Percentiles rank a stretch among this genome's conserved stretches.
Conservation (phyloP, 2,888 invertebrate species). For the Cyclophora punctaria region DNA sequence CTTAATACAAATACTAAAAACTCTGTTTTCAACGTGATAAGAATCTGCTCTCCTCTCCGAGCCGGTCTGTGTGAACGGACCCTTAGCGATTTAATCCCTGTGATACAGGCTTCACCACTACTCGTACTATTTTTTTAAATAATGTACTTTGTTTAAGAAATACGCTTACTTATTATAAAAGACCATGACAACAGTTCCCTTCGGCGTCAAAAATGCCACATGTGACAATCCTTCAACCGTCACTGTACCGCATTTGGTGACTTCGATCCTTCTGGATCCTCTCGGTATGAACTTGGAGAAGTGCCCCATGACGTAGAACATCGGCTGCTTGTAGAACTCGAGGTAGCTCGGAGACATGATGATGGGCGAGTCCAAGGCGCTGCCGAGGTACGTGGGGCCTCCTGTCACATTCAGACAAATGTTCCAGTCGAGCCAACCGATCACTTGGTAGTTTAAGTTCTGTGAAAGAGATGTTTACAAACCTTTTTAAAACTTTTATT, state of each 20-base stretch:
- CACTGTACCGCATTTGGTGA: slow-evolving; percentile 1
- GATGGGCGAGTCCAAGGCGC: slow-evolving; percentile 83
- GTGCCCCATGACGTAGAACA: slow-evolving; percentile 89
- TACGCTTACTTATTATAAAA: slow-evolving; percentile 36
- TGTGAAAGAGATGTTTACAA: neutral
- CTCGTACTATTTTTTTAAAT: too few relatives aligned
- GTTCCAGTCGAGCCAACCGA: slow-evolving; percentile 94
- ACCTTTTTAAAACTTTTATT: too few relatives aligned
- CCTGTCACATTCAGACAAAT: slow-evolving; percentile 81
- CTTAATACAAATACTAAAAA: too few relatives aligned
- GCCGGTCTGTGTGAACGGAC: too few relatives aligned
- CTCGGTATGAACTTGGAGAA: slow-evolving; percentile 80
- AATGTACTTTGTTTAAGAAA: neutral
- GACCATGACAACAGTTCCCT: slow-evolving; percentile 35
- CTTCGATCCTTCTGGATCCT: slow-evolving; percentile 59
- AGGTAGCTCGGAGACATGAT: slow-evolving; percentile 63
- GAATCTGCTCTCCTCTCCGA: too few relatives aligned
- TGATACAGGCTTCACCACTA: too few relatives aligned
- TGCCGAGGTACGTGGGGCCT: slow-evolving; percentile 84
- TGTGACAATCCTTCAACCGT: slow-evolving; percentile 11
- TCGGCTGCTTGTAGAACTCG: slow-evolving; percentile 91
- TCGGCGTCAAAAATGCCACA: slow-evolving; percentile 36
- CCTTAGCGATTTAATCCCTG: too few relatives aligned
- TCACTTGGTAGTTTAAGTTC: slow-evolving; percentile 75
- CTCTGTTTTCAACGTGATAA: too few relatives aligned